Base-by-base conservation (phyloP, 1,140 invertebrate genomes). In the Dendrolimus kikuchii region DNA sequence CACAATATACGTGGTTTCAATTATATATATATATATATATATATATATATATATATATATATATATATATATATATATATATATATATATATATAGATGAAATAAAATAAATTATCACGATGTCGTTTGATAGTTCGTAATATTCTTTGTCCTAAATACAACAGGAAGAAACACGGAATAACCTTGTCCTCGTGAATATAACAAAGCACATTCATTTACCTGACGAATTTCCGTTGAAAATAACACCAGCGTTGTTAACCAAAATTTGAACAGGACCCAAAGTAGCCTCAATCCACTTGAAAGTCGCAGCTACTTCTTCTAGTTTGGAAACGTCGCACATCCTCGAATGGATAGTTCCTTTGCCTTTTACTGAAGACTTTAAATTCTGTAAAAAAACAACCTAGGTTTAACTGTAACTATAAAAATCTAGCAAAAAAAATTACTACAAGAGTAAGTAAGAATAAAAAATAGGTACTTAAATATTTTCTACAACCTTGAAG, bases 191-290 rank as follows among this genome's bases (percentile, higher is more conserved):
- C 3, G 23, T 23, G 23, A 1, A 23, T 23, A 3, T 23, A 23
- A 23, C 23, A 23, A 23, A 23, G 23, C 23, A 23, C 23, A 23
- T 23, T 23, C 23, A 23, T 38, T 60, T 70, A 80, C 75, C 77
- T 47, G 71, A 80, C 37, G 80, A 89, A 62, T 66, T 60, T 5
- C 70, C 78, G 5, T 51, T 44, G 36, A 70, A 56, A 5, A 87
- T 62, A 0, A 91, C 66, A 2, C 92, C 94, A 4, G 94, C 94
- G 71, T 93, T 94, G 68, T 95, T 95, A 38, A 95, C 83, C 46
- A 94, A 82, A 2, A 95, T 81, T 67, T 94, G 90, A 2, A 94
- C 83, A 8, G 90, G 90, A 5, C 91, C 92, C 39, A 92, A 77
- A 2, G 89, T 88, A 6, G 88, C 72, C 45, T 90, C 87, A 7